These are phyloP conservation scores for Catharus fuscescens DNA, from an alignment of 2,113 vertebrate genomes.

Conservation along the genomic window DNA sequence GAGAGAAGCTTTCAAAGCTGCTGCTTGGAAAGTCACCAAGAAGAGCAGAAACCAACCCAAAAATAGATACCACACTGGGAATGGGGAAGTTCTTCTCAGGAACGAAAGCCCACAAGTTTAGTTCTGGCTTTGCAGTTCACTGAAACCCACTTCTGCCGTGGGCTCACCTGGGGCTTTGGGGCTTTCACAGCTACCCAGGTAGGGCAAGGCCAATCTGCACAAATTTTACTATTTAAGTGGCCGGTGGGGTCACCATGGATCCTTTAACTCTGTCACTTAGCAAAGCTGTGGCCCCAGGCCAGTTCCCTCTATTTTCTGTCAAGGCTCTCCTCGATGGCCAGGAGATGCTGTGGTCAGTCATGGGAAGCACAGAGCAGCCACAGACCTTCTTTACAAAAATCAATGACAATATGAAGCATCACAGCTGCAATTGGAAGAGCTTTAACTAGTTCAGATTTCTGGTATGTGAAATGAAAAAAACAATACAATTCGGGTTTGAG, in stretches of 20 bases:
- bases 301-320: not conserved
- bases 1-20: not conserved
- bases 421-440: not conserved
- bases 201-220: not conserved
- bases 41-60: not conserved
- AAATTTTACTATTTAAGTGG: not conserved
- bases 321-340: not conserved
- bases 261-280: not conserved
- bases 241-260: accelerated
- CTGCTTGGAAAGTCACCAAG: not conserved
- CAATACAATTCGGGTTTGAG: not conserved
- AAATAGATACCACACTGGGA: not conserved
- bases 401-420: not conserved
- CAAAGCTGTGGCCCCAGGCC: not conserved
- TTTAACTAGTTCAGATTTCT: not conserved
- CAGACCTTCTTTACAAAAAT: not conserved
- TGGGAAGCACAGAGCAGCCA: not conserved
- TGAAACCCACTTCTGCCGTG: not conserved
- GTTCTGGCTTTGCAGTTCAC: accelerated
- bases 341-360: not conserved
- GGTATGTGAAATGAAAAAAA: not conserved
- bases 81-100: not conserved
- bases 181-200: accelerated
- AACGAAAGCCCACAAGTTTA: not conserved
- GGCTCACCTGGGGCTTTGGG: not conserved